Conservation (phyloP, 2,888 invertebrate species). For the Yponomeuta cagnagella region DNA sequence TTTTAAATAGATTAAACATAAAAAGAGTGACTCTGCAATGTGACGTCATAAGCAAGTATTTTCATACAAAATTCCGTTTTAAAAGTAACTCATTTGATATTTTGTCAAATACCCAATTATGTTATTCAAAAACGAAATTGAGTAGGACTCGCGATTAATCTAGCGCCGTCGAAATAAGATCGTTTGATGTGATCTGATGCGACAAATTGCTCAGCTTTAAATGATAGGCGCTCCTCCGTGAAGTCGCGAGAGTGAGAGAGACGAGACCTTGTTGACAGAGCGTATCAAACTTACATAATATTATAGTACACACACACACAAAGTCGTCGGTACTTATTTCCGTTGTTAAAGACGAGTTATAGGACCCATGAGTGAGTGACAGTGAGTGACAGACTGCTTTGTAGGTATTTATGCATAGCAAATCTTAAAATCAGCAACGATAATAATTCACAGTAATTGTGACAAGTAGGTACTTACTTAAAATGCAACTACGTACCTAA, state of each 20-base stretch:
- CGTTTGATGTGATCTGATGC: constrained; percentile 55
- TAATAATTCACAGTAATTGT: too few relatives aligned
- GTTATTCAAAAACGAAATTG: constrained; percentile 13
- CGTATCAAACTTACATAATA: neutral
- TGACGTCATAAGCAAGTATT: too few relatives aligned
- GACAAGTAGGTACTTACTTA: neutral
- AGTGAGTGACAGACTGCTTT: too few relatives aligned
- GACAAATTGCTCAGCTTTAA: constrained; percentile 45
- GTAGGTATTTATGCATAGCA: neutral
- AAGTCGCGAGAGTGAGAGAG: neutral
- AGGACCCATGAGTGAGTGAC: neutral
- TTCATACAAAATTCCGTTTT: too few relatives aligned
- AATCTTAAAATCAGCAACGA: too few relatives aligned
- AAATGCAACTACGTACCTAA: too few relatives aligned
- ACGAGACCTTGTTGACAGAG: constrained; percentile 6
- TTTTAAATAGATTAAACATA: too few relatives aligned
- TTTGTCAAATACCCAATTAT: neutral
- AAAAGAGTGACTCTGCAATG: too few relatives aligned
- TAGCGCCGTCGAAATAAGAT: constrained; percentile 36
- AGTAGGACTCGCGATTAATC: constrained; percentile 21
- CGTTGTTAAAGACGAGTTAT: neutral
- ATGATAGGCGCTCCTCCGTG: constrained; percentile 25
- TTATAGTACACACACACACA: neutral
- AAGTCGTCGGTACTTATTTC: neutral
- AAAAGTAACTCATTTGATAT: too few relatives aligned